Base-by-base conservation (phyloP, 2,113 vertebrate species). In the Lagopus muta region DNA sequence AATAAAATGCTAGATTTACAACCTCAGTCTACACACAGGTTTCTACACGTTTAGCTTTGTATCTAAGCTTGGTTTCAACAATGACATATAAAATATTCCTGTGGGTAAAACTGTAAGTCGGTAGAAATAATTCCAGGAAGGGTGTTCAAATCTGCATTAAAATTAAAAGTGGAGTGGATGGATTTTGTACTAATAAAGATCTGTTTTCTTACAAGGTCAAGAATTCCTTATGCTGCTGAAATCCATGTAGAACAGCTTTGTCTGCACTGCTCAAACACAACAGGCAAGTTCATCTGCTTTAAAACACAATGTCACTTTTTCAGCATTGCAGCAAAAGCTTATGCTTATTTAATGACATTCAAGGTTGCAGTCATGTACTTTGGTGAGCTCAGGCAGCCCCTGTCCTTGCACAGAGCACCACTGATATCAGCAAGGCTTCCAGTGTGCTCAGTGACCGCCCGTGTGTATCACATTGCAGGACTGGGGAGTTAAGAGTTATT, bases 301-400 rank as follows among this genome's bases (percentile, higher is more conserved):
- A 61, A 93, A 92, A 74, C 34, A 50, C 15, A 0, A 60, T 93
- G 91, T 71, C 93, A 92, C 55, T 78, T 93, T 67, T 52, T 89
- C 85, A 93, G 96, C 91, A 96, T 40, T 96, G 94, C 95, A 95
- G 95, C 84, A 93, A 69, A 82, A 80, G 89, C 89, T 93, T 66
- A 89, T 91, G 94, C 75, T 88, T 92, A 95, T 94, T 92, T 95
- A 92, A 95, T 91, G 89, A 78, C 73, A 45, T 22, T 85, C 79
- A 82, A 66, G 64, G 82, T 66, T 93, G 89, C 89, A 93, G 71
- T 64, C 75, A 6, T 32, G 89, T 72, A 88, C 78, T 75, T 92
- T 85, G 90, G 84, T 82, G 86, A 75, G 71, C 81, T 25, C 52
- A 73, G 84, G 60, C 71, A 91, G 91, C 54, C 55, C 86, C 64